Evolutionary conservation across 2,888 invertebrate genomes (phyloP), one percentile per base, ranked within the genome.

Genomic region (Ligdia adustata): DNA sequence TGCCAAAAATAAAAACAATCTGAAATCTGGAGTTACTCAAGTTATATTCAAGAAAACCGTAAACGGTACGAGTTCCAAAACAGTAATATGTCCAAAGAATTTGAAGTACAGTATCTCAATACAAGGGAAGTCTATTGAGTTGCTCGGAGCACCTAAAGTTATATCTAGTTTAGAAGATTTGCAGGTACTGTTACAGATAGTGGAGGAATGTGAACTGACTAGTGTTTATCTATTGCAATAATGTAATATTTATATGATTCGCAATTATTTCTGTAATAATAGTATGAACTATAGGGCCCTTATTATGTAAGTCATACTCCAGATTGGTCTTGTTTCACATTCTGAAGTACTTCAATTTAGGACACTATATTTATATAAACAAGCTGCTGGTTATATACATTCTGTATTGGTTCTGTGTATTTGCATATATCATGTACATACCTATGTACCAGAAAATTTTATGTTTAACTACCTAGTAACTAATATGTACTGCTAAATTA

Each of bases 161-260:
- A 82, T 91, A 56, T 76, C 82, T 50, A 85, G 76, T 66, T 67
- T 85, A 69, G 89, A 86, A 59, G 91, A 91, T 62, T 72, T 91
- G 57, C 66, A 83, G 75, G 87, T 91, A 55, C 69, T 91, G 52
- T 74, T 91, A 61, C 86, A 91, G 71, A 91, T 91, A 65, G 90
- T 91, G 41, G 80, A 91, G 66, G 90, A 90, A 58, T 85, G 79
- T 66, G 78, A 82, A 62, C 66, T 87, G 47, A 72, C 75, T 52
- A 86, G 81, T 73, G 73, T 83, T 49, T 82, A 90, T 82, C 81
- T 90, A 41, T 70, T 79, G 55, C 78, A 84, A 62, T 82, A 72
- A 70, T 58, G 50, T 60, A 52, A 62, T 62, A 61, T 53, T 54
- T 32, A 57, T n/a, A 24, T 9, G 4, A n/a, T 9, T 24, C 16